Evolutionary conservation across 2,797 vertebrate species (phyloP), one percentile per base, ranked within the genome.

Genomic region (Tragopan temminckii): DNA sequence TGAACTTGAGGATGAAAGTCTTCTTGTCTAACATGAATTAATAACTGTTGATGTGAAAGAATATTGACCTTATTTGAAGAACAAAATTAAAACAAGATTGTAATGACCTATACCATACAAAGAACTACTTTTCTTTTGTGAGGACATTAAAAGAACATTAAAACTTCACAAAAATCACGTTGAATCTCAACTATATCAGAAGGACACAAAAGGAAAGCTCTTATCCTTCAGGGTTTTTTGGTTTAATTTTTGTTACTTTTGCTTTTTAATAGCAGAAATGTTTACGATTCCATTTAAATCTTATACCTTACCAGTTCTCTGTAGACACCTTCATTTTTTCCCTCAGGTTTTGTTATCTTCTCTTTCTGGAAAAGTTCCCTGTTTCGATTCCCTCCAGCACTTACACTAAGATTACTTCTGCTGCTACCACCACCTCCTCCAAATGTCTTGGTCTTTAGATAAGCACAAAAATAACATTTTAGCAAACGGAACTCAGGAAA

Each of bases 391-490:
- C 97, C 98, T 93, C 97, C 97, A 96, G 98, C 92, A 21, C 88
- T 97, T 45, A 97, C 98, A 95, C 94, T 98, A 87, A 99, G 98
- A 97, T 99, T 99, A 97, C 98, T 98, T 92, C 99, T 98, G 70
- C 98, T 99, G 80, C 97, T 99, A 79, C 99, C 99, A 90, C 99
- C 99, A 87, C 99, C 99, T 78, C 99, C 99, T 67, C 99, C 99
- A 97, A 99, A 99, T 0, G 98, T 99, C 87, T 99, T 99, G 17
- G 97, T 98, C 98, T 99, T 97, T 61, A 95, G 59, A 93, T 61
- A 97, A 98, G 62, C 82, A 95, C 45, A 61, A 90, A 96, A 96
- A 87, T 29, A 59, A 90, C 9, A 89, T 83, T 69, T 94, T 82
- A 96, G 35, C 83, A 95, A 96, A 92, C 3, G 93, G 74, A 27